Conservation (phyloP, 2,888 invertebrate genomes). For the Gnatocerus cornutus region DNA sequence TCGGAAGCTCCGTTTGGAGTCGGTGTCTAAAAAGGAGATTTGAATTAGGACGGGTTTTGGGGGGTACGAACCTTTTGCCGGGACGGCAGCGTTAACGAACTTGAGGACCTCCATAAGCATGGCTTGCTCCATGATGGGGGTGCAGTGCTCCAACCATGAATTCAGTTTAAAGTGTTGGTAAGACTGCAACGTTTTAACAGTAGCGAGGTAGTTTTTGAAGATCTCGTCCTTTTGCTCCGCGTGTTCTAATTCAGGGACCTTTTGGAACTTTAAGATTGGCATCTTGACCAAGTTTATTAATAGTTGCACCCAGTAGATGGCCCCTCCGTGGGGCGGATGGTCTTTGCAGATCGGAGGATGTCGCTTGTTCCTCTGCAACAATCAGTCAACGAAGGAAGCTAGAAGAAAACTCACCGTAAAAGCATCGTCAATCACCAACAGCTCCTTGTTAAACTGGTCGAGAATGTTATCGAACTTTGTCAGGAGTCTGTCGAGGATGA, state of each 20-base stretch:
- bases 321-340: conserved; percentile 87
- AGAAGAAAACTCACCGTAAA: conserved; percentile 75
- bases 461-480: conserved; percentile 90
- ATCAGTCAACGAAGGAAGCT: background rate
- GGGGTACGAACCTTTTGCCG: conserved; percentile 42
- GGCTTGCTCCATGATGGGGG: conserved; percentile 77
- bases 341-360: conserved; percentile 82
- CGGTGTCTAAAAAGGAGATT: background rate
- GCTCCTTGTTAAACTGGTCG: conserved; percentile 89
- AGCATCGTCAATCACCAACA: conserved; percentile 80
- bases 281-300: conserved; percentile 86
- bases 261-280: conserved; percentile 86
- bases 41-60: too few relatives aligned
- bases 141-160: conserved; percentile 80
- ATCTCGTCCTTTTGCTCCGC: conserved; percentile 84
- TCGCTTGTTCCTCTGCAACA: conserved; percentile 75
- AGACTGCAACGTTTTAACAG: conserved; percentile 83
- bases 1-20: background rate
- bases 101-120: conserved; percentile 82
- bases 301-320: conserved; percentile 89
- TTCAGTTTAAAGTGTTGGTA: conserved; percentile 84
- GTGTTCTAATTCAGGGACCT: conserved; percentile 82
- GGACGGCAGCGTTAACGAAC: conserved; percentile 67
- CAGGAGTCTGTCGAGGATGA: conserved; percentile 82
- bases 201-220: conserved; percentile 83